Evolutionary conservation across 2,888 invertebrate species (phyloP), one percentile per base, ranked within the genome.

Genomic region (Eubasilissa splendida): DNA sequence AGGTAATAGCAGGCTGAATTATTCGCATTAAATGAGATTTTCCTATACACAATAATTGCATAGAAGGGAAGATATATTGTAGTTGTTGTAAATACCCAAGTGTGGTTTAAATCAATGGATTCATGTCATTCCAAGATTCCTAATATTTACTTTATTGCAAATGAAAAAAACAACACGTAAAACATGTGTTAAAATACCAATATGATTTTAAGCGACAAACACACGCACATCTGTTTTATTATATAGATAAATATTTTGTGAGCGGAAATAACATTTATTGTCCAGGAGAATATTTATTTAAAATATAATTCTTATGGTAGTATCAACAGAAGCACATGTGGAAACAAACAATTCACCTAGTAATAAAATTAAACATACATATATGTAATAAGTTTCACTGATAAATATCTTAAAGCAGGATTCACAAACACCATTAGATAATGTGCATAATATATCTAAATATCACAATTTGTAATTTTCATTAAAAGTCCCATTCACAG

Each of bases 401-500:
- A 60, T 70, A 78, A 81, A 68, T 70, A 81, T 65, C 10, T 75
- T 65, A 76, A 76, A 63, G 65, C 65, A 31, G 56, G 76, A 52
- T n/a, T 76, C 2, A 14, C 31, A 65, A 31, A 8, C 56, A 33
- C 42, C 31, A 73, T 58, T 11, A 52, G 9, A 22, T 22, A 65
- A 31, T 66, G 70, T 77, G 70, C 60, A 77, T 77, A 59, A 65
- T 31, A 59, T 22, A 59, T 22, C 70, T 77, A 77, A 77, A 70
- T 77, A 77, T 77, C 77, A 77, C 77, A 77, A n/a, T 31, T 22
- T 22, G 4, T 22, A 54, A 74, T 11, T 14, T 65, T 10, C 7
- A 52, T 87, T 89, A 92, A 87, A 94, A 94, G 87, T 94, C 93
- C 94, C 94, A 94, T 84, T 93, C 93, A 31, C 92, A 92, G 2